phyloP scores from a whole-genome alignment of 2,113 vertebrate genomes.

The Dasypus novemcinctus region DNA sequence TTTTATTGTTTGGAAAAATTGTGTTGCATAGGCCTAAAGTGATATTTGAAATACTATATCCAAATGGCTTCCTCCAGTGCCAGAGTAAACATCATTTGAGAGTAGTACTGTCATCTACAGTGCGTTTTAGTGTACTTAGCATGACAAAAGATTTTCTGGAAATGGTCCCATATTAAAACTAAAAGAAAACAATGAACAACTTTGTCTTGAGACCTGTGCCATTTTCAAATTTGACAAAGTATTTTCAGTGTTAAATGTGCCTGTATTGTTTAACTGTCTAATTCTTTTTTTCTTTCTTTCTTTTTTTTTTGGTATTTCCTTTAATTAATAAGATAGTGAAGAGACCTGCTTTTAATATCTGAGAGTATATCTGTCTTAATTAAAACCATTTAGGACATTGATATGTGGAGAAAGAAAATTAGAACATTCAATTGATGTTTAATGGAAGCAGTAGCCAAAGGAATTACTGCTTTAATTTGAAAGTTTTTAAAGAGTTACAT shows the following conservation, averaged over 20 bases:
- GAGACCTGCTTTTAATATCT: conserved; percentile 28
- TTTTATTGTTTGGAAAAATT: background rate
- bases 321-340: conserved; percentile 55
- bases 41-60: background rate
- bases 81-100: background rate
- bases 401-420: conserved; percentile 24
- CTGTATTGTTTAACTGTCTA: background rate
- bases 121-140: background rate
- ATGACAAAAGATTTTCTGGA: background rate
- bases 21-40: background rate
- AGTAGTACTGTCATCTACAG: background rate
- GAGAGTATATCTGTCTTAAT: conserved; percentile 46
- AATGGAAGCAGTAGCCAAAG: conserved; percentile 56
- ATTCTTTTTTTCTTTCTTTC: background rate
- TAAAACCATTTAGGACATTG: conserved; percentile 44
- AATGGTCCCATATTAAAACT: background rate
- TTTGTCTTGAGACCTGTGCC: background rate
- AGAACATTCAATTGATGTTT: background rate
- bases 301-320: background rate
- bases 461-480: conserved; percentile 42
- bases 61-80: background rate
- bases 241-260: conserved; percentile 3
- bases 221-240: conserved; percentile 36
- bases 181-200: background rate
- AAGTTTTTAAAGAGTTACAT: conserved; percentile 51